Conservation (phyloP, 1,140 invertebrate species). For the Dufourea novaeangliae region DNA sequence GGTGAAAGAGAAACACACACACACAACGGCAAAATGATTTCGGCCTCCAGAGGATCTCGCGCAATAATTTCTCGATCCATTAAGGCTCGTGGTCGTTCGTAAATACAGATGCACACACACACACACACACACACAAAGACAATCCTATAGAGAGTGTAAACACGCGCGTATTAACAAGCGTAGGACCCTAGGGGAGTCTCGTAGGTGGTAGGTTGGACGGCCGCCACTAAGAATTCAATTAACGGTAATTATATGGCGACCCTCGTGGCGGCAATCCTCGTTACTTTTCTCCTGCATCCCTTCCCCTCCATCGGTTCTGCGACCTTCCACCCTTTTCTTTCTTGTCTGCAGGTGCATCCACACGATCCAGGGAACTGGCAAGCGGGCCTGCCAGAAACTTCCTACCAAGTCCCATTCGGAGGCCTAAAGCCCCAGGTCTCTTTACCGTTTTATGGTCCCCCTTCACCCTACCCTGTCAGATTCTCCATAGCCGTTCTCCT, state of each 20-base stretch:
- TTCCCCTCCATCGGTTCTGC: slow-evolving; percentile 25
- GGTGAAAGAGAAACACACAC: slow-evolving; percentile 43
- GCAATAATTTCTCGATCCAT: slow-evolving; percentile 68
- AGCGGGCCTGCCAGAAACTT: slow-evolving; percentile 76
- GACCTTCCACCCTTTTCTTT: slow-evolving; percentile 38
- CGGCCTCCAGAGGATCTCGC: slow-evolving; percentile 42
- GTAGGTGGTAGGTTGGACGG: slow-evolving; percentile 66
- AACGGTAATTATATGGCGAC: slow-evolving; percentile 77
- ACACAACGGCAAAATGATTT: slow-evolving; percentile 36
- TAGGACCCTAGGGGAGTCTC: slow-evolving; percentile 30
- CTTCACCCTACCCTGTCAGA: neutral
- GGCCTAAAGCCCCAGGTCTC: slow-evolving; percentile 60
- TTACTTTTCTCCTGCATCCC: slow-evolving; percentile 51
- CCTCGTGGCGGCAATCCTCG: slow-evolving; percentile 48
- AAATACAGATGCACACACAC: neutral
- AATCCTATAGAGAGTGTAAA: too few species aligned
- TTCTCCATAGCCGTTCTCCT: neutral
- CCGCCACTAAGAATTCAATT: slow-evolving; percentile 79
- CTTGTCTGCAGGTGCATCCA: slow-evolving; percentile 60
- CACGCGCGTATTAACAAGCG: slow-evolving; percentile 28
- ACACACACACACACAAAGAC: neutral
- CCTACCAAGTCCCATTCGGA: slow-evolving; percentile 74
- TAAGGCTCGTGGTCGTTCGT: slow-evolving; percentile 44
- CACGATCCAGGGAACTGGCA: slow-evolving; percentile 44
- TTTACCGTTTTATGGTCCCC: neutral